Percentiles rank a stretch among this genome's conserved stretches.
phyloP scores from a whole-genome alignment of 2,888 invertebrate species.

The Anticlea derivata region DNA sequence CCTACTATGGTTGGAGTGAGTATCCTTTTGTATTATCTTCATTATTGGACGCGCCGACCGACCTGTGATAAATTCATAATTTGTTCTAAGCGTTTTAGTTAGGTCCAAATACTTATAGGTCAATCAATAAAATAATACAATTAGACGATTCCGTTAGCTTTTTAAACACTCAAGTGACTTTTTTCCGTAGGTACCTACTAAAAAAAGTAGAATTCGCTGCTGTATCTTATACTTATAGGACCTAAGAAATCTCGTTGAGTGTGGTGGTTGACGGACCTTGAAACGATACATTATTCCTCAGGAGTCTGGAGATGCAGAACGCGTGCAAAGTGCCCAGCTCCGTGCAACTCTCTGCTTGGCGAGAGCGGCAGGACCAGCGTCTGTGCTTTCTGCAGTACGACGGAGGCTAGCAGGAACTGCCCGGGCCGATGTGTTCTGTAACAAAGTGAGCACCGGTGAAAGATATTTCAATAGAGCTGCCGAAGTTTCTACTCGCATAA shows the following conservation, averaged over 20 bases:
- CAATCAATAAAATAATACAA: no score
- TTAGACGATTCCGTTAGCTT: no score
- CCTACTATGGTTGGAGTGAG: constrained; percentile 67
- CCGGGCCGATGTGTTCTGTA: constrained; percentile 82
- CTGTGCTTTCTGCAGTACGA: constrained; percentile 86
- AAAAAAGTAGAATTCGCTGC: no score
- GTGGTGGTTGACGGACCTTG: background rate
- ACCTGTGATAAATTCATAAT: no score
- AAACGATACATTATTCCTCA: constrained; percentile 12
- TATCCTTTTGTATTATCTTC: constrained; percentile 1
- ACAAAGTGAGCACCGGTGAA: constrained; percentile 48
- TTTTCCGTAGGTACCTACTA: no score
- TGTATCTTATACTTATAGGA: no score
- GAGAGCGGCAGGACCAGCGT: constrained; percentile 89
- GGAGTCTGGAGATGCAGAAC: constrained; percentile 67
- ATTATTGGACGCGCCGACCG: no score
- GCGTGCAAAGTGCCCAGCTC: constrained; percentile 61
- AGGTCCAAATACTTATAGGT: no score
- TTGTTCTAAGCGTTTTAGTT: no score
- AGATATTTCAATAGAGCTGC: background rate
- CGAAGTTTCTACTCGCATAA: background rate
- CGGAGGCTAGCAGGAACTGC: constrained; percentile 81
- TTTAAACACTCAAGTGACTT: no score
- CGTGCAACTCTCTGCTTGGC: constrained; percentile 85
- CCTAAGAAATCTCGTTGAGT: no score